Percentiles rank a stretch among this genome's conserved stretches.
Conservation (phyloP, 2,113 vertebrate species). For the Pedionomus torquatus region DNA sequence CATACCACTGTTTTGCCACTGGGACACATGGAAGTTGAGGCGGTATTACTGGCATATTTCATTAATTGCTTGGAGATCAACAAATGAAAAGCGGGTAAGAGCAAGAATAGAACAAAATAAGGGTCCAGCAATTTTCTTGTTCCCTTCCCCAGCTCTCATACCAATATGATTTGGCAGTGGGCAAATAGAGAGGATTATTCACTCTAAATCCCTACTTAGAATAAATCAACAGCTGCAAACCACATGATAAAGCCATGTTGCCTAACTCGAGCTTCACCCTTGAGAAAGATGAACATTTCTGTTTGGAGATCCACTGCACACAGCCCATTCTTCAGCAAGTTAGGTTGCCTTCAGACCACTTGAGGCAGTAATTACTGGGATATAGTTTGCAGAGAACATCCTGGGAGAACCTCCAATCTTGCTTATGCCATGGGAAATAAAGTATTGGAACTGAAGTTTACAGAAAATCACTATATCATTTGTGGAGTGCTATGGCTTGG, state of each 20-base stretch:
- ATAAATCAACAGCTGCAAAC: not conserved
- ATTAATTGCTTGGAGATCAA: not conserved
- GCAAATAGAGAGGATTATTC: not conserved
- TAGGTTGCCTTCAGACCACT: not conserved
- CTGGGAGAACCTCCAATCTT: not conserved
- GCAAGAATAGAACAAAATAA: not conserved
- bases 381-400: not conserved
- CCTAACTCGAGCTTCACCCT: not conserved
- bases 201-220: not conserved
- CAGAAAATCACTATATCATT: not conserved
- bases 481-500: not conserved
- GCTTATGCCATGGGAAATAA: not conserved
- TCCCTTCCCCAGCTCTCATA: not conserved
- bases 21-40: not conserved
- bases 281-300: not conserved
- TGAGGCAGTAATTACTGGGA: not conserved
- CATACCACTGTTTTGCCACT: not conserved
- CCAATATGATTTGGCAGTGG: not conserved
- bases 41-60: not conserved
- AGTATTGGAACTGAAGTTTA: not conserved
- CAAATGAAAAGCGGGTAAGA: not conserved
- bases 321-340: not conserved
- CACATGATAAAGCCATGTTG: not conserved
- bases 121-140: not conserved
- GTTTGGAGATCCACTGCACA: not conserved